Base-by-base conservation (phyloP, 1,140 invertebrate genomes). In the Hycleus phaleratus region DNA sequence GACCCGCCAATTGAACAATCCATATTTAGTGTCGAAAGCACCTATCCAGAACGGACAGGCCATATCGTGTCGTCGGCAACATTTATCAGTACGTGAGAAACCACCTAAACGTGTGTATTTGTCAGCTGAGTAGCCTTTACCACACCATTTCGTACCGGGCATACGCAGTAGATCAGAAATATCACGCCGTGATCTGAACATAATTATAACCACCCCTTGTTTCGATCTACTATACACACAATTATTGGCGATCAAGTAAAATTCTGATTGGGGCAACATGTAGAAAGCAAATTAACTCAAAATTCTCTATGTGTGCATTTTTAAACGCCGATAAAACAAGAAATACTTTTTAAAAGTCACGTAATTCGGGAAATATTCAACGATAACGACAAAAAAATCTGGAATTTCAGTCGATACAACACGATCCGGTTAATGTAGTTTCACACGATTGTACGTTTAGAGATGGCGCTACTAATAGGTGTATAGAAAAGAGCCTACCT, bases 71-170 rank as follows among this genome's bases (percentile, higher is more conserved):
- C 82, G 80, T 4, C 91, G 74, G 74, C 91, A 95, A 72, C 92
- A 94, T 44, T 82, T 78, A 69, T 95, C 92, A 0, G 88, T 87
- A 4, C 80, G 77, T 1, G 82, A 80, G 68, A 88, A 87, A 12
- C 83, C 83, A 1, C 91, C 92, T 4, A 94, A 75, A 64, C 92
- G 82, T 2, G 84, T 82, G 67, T 87, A 90, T 62, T 83, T 81
- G 8, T 79, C 80, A 1, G 89, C 90, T 0, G 82, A 81, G 68
- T 83, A 84, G 6, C 91, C 91, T 58, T 85, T 84, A 3, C 91
- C 92, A 72, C 91, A 95, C 91, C 91, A 93, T 65, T 89, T 85
- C 1, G 91, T 94, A 0, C 89, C 89, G 0, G 90, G 89, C 43
- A 89, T 81, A 44, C 86, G 77, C 38, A 90, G 76, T 39, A 85